Evolutionary conservation across 2,888 invertebrate genomes (phyloP).

Genomic region (Epicampocera succincta): DNA sequence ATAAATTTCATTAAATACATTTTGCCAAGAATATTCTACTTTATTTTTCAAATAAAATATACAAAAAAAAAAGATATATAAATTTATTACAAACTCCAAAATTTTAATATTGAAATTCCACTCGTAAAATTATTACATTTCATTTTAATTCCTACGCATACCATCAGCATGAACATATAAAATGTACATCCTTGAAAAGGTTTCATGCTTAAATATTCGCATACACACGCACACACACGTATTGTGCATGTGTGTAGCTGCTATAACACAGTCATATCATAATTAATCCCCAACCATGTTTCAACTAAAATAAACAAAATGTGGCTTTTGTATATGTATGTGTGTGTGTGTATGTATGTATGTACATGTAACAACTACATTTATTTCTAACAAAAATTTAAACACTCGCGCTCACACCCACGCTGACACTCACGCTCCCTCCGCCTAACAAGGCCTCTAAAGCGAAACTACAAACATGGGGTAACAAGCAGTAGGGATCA

Average conservation of each 20-base stretch:
- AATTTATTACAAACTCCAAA: constrained; percentile 77
- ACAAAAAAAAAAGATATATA: constrained; percentile 25
- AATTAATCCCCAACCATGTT: constrained; percentile 77
- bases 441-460: not conserved
- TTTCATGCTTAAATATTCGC: constrained; percentile 6
- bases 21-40: constrained; percentile 18
- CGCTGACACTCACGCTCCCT: constrained; percentile 4
- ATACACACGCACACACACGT: constrained; percentile 15
- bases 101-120: constrained; percentile 79
- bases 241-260: constrained; percentile 41
- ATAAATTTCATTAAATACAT: not conserved
- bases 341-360: too few species aligned
- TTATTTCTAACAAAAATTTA: constrained; percentile 48
- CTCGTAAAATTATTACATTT: constrained; percentile 79
- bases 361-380: constrained; percentile 52
- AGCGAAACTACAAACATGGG: constrained; percentile 34
- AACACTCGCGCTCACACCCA: constrained; percentile 31
- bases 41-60: constrained; percentile 11
- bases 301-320: constrained; percentile 65
- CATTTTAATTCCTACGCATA: constrained; percentile 74
- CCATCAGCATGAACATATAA: constrained; percentile 51
- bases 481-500: constrained; percentile 34
- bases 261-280: constrained; percentile 76
- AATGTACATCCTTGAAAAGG: constrained; percentile 23
- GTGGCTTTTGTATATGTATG: constrained; percentile 64